phyloP scores from a whole-genome alignment of 2,113 vertebrate genomes.

The Oncorhynchus clarkii region DNA sequence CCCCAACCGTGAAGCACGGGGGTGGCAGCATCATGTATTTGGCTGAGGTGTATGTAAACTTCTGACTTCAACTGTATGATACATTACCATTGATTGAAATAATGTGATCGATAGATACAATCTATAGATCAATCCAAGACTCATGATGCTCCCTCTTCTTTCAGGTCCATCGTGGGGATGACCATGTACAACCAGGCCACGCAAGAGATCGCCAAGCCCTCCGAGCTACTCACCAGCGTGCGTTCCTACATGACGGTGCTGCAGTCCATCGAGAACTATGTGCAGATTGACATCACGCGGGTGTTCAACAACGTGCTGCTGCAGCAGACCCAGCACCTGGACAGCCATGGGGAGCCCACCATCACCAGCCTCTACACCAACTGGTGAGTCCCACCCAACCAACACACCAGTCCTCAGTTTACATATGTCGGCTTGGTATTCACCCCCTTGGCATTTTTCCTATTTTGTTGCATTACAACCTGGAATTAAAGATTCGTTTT shows the following conservation, averaged over 20 bases:
- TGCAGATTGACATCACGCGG: slow-evolving; percentile 97
- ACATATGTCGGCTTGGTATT: no score
- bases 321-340: slow-evolving; percentile 98
- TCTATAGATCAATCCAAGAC: background rate
- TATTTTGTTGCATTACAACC: no score
- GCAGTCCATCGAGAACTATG: slow-evolving; percentile 98
- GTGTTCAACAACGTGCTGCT: slow-evolving; percentile 99
- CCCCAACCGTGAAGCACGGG: no score
- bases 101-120: background rate
- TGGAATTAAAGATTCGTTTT: no score
- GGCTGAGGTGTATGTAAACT: no score
- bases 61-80: no score
- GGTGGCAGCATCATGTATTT: no score
- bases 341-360: slow-evolving; percentile 97
- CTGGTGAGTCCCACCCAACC: slow-evolving; percentile 77
- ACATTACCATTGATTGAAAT: background rate
- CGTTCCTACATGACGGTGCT: slow-evolving; percentile 98
- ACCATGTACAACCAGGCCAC: slow-evolving; percentile 99
- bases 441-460: no score
- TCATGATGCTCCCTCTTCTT: background rate
- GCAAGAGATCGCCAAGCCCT: slow-evolving; percentile 98
- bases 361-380: slow-evolving; percentile 99
- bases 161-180: slow-evolving; percentile 98
- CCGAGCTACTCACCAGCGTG: slow-evolving; percentile 94
- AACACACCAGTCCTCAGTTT: no score